Conservation (phyloP, 2,888 invertebrate species). For the Synanthedon myopaeformis region DNA sequence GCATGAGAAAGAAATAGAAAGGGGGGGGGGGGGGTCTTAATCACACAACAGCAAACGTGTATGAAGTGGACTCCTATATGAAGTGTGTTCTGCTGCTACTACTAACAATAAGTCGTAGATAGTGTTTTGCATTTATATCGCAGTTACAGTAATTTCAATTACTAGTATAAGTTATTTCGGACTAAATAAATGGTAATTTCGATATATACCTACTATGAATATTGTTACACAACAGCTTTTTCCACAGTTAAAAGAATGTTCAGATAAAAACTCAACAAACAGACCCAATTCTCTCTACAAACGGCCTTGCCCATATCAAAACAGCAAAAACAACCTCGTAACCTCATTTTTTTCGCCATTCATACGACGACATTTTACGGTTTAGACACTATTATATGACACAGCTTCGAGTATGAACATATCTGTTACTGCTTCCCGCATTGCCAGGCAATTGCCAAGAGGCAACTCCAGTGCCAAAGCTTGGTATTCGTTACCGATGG, state of each 20-base stretch:
- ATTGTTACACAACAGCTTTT: no score
- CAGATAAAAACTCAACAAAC: background rate
- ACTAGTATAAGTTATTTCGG: no score
- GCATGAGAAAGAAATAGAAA: no score
- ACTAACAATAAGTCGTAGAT: no score
- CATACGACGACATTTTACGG: conserved; percentile 28
- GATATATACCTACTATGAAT: no score
- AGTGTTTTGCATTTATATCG: no score
- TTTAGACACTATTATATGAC: conserved; percentile 15
- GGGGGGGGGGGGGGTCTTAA: no score
- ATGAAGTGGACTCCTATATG: no score
- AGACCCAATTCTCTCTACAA: conserved; percentile 15
- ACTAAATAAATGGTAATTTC: no score
- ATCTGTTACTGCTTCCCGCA: background rate
- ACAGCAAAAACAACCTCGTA: conserved; percentile 21
- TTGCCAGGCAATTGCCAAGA: conserved; percentile 48
- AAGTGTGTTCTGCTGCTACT: no score
- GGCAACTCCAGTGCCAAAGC: conserved; percentile 42
- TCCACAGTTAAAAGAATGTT: background rate
- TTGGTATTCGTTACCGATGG: conserved; percentile 33
- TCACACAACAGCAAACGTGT: no score
- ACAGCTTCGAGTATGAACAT: conserved; percentile 7
- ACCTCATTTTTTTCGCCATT: conserved; percentile 26
- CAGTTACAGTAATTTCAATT: no score
- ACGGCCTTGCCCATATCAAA: conserved; percentile 14